Conservation (phyloP, 1,140 invertebrate species). For the Magallana ariakensis region DNA sequence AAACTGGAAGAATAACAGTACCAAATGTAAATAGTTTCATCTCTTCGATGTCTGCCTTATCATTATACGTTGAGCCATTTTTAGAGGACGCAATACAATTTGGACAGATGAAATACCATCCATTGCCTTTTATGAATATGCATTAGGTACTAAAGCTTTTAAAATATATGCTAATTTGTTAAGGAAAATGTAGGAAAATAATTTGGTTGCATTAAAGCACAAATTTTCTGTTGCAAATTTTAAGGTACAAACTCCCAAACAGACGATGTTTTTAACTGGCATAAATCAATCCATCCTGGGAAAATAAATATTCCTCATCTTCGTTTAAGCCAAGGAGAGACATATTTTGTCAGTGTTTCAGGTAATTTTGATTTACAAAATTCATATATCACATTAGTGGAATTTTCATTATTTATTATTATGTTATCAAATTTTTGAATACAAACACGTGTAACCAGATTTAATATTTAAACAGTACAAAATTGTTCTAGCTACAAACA, state of each 20-base stretch:
- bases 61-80: background rate
- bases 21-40: background rate
- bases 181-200: too few relatives aligned
- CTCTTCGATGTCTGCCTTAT: background rate
- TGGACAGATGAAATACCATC: background rate
- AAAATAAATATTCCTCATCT: background rate
- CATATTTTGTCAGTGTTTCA: slow-evolving; percentile 49
- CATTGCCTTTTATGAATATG: background rate
- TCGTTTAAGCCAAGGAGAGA: slow-evolving; percentile 41
- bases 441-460: too few relatives aligned
- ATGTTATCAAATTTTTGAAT: too few relatives aligned
- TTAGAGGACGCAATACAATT: background rate
- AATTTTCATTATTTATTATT: too few relatives aligned
- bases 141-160: background rate
- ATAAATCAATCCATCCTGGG: background rate
- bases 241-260: background rate
- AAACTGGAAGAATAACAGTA: slow-evolving; percentile 35
- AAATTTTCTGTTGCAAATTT: background rate
- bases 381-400: too few relatives aligned
- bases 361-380: slow-evolving; percentile 20
- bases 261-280: background rate
- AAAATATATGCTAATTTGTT: background rate
- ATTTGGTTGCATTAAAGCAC: too few relatives aligned
- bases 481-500: slow-evolving; percentile 39
- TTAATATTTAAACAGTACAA: too few relatives aligned